Conservation (phyloP, 1,140 invertebrate genomes). For the Lepidotrigona ventralis region DNA sequence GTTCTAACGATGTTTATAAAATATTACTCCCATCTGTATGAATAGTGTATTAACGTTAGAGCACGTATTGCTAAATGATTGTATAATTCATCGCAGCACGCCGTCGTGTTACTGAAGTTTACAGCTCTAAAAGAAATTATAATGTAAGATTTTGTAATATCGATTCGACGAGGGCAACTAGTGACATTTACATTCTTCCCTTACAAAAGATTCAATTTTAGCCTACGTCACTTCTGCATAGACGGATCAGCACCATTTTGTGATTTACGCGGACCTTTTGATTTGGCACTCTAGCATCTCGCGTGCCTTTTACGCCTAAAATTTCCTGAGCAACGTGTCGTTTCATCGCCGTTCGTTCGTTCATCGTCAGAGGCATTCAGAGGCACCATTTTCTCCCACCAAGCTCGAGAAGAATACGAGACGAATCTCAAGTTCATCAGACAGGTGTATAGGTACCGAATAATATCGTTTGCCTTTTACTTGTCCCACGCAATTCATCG, state of each 20-base stretch:
- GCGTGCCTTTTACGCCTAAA: constrained; percentile 44
- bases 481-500: too few relatives aligned
- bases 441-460: not conserved
- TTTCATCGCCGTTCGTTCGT: constrained; percentile 28
- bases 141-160: not conserved
- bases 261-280: constrained; percentile 28
- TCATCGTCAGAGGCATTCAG: constrained; percentile 46
- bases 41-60: constrained; percentile 18
- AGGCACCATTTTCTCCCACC: constrained; percentile 49
- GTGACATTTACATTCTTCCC: constrained; percentile 7
- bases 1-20: constrained; percentile 8
- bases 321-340: constrained; percentile 55
- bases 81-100: constrained; percentile 31
- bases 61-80: constrained; percentile 43
- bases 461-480: not conserved
- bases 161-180: constrained; percentile 16
- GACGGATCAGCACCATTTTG: constrained; percentile 44
- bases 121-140: constrained; percentile 34
- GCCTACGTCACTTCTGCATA: constrained; percentile 13
- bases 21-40: constrained; percentile 6
- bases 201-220: constrained; percentile 39
- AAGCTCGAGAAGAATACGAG: constrained; percentile 33
- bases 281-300: constrained; percentile 52
- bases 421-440: constrained; percentile 10
- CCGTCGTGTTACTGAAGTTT: not conserved